Evolutionary conservation across 2,113 vertebrate genomes (phyloP), one percentile per base, ranked within the genome.

Genomic region (Anoplopoma fimbria): DNA sequence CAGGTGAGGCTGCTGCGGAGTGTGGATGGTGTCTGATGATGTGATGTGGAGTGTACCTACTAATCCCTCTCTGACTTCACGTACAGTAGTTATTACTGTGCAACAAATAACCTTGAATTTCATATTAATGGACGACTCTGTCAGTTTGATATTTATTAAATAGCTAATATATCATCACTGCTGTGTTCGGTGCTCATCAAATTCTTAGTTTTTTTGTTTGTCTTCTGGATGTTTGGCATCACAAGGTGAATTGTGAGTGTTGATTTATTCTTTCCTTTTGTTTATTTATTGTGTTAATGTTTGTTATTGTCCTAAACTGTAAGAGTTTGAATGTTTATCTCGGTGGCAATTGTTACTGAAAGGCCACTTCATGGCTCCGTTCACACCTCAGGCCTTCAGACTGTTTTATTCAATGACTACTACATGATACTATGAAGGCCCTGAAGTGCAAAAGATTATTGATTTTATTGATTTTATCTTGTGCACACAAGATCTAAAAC

Each of bases 121-220:
- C 34, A 82, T 84, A 86, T 89, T 86, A 81, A 85, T 77, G 76
- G 4, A 63, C 74, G 31, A 0, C 45, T 74, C 25, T 68, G 27
- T 78, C 55, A 13, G 77, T 49, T 78, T 81, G 82, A 62, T 90
- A 74, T 90, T 86, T 88, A 87, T 83, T 90, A 62, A 47, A 64
- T 42, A 60, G 31, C 77, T 84, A 73, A 83, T 83, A 34, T 86
- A 73, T 82, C 25, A 0, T 57, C 84, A 88, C 70, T 80, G 72
- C 67, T 87, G 65, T 9, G 6, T 53, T 83, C 63, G 64, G 77
- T 78, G 74, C 55, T 81, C 27, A 29, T 83, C 31, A 33, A 5
- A 77, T 75, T 17, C 49, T 34, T 75, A 23, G 17, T 25, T 57
- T 31, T 75, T 83, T 29, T 2, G 21, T 63, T 68, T 38, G 34